Base-by-base conservation (phyloP, 30 jellyfish, hydroid and myxozoan species). In the Sanderia malayensis region DNA sequence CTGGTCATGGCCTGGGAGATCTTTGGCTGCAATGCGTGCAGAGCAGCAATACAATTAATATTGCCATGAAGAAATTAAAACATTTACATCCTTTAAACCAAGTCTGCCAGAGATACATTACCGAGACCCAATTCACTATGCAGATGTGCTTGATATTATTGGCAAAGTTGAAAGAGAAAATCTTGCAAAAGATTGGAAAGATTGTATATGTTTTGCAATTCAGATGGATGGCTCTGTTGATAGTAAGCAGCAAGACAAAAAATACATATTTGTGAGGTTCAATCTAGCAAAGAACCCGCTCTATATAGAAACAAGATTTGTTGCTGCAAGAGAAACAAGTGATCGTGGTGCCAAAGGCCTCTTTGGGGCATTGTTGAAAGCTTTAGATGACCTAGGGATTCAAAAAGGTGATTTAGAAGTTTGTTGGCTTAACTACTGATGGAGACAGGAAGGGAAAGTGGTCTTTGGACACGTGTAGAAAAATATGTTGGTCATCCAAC, bases 301-400 rank as follows among this genome's bases (percentile, higher is more conserved):
- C 28, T 25, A 18, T n/a, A 55, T 55, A 55, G 67, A 25, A 55
- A 55, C 67, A n/a, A 55, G 67, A 55, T 55, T 55, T 25, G 31
- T 55, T n/a, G 28, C 67, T 55, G 67, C 67, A 55, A 55, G 67
- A n/a, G 67, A 55, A 55, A 19, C 67, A 55, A 25, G 31, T 20
- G 67, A 55, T 20, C 67, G 31, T 55, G 67, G 67, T 55, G 67
- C 67, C 67, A 55, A 55, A 55, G 67, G 67, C 31, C 67, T 55
- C 67, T 55, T 55, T 55, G 28, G 31, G 31, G 67, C 28, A 20
- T n/a, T 25, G 28, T 20, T 55, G 46, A 60, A 20, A 25, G 19
- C 73, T 25, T 60, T 25, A 31, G 23, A 60, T 17, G 73, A 49
- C 64, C 64, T 49, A 9, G 64, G 64, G 27, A 49, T 60, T 31